Conservation (phyloP, 2,888 invertebrate species). For the Micropterix aruncella region DNA sequence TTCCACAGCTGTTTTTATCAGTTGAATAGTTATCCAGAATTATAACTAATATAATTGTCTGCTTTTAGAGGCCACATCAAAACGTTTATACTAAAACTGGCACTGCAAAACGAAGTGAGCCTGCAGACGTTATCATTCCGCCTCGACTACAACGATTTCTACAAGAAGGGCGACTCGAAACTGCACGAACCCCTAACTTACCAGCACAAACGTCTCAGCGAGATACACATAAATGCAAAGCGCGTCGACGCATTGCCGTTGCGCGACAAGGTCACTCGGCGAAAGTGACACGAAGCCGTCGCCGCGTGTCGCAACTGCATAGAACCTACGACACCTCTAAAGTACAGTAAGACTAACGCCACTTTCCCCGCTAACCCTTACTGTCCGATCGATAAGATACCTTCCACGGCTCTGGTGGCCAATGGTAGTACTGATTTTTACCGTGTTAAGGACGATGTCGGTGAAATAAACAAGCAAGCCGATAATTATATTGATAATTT, state of each 20-base stretch:
- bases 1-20: too few species aligned
- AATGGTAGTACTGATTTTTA: too few species aligned
- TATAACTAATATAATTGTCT: conserved; percentile 9
- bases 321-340: too few species aligned
- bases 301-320: too few species aligned
- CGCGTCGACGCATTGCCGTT: not conserved
- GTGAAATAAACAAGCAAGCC: too few species aligned
- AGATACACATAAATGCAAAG: conserved; percentile 23
- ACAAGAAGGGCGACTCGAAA: conserved; percentile 68
- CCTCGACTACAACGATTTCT: conserved; percentile 91
- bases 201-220: conserved; percentile 47
- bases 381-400: too few species aligned
- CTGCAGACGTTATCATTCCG: conserved; percentile 83
- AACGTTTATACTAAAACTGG: conserved; percentile 71
- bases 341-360: too few species aligned
- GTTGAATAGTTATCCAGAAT: too few species aligned
- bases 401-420: too few species aligned
- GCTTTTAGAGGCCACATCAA: conserved; percentile 62
- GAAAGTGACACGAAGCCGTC: not conserved
- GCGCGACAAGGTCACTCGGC: not conserved
- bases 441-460: too few species aligned
- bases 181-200: conserved; percentile 54
- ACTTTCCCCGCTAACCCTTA: too few species aligned
- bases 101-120: conserved; percentile 72
- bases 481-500: too few species aligned